phyloP scores from a whole-genome alignment of 2,888 invertebrate genomes.

The Autographa gamma region DNA sequence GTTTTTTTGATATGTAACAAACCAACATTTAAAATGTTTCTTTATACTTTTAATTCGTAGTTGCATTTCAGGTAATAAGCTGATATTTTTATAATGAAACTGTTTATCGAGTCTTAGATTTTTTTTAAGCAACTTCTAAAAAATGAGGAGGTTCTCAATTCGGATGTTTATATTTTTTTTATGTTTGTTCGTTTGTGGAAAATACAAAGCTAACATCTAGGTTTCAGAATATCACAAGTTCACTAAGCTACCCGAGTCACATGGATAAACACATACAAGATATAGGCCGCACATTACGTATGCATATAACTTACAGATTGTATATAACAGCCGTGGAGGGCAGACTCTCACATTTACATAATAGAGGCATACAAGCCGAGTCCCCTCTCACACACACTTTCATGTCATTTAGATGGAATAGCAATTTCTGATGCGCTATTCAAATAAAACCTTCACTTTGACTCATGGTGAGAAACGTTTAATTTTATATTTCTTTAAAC shows the following conservation, averaged over 20 bases:
- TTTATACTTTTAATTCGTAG: too few species aligned
- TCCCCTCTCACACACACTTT: conserved; percentile 34
- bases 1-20: too few species aligned
- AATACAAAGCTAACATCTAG: background rate
- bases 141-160: too few species aligned
- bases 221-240: background rate
- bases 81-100: too few species aligned
- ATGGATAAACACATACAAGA: conserved; percentile 5
- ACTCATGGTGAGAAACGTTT: background rate
- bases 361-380: conserved; percentile 45
- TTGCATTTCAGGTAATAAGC: too few species aligned
- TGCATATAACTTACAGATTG: conserved; percentile 39
- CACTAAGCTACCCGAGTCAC: background rate
- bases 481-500: background rate
- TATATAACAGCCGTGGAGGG: conserved; percentile 39
- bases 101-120: too few species aligned
- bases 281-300: conserved; percentile 19
- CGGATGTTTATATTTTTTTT: too few species aligned
- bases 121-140: too few species aligned
- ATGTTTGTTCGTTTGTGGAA: too few species aligned
- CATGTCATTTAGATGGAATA: conserved; percentile 34
- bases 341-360: conserved; percentile 50
- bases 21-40: too few species aligned
- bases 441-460: conserved; percentile 15
- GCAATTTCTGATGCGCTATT: conserved; percentile 28